Conservation (phyloP, 2,888 invertebrate genomes). For the Platerodrilus igneus region DNA sequence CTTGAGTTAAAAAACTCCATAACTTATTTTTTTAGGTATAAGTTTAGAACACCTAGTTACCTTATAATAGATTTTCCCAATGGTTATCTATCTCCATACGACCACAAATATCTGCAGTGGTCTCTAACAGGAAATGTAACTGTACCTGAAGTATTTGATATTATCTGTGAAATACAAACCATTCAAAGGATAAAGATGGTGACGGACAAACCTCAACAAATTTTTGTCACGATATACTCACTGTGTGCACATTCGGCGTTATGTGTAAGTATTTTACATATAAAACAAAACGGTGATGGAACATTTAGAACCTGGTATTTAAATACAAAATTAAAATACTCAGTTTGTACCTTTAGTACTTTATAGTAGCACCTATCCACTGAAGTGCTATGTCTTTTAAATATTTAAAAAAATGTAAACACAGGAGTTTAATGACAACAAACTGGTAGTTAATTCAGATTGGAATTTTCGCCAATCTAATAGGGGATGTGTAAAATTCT, state of each 20-base stretch:
- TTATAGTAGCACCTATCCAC: no score
- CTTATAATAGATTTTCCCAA: conserved; percentile 23
- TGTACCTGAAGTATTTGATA: conserved; percentile 4
- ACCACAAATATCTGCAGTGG: conserved; percentile 24
- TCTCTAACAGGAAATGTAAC: conserved; percentile 15
- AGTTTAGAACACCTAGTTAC: conserved; percentile 20
- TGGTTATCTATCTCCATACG: conserved; percentile 31
- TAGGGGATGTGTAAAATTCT: no score
- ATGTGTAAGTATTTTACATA: no score
- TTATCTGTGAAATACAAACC: conserved; percentile 18
- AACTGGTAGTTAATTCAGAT: no score
- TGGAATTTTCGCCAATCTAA: no score
- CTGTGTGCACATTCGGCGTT: conserved; percentile 25
- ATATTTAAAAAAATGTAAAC: no score
- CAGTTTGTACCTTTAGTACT: no score
- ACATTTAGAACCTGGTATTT: no score
- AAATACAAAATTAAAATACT: no score
- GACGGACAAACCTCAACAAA: conserved; percentile 14
- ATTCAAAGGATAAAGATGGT: conserved; percentile 10
- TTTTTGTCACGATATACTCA: conserved; percentile 16
- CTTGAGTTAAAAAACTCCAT: conserved; percentile 8
- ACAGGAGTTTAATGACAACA: no score
- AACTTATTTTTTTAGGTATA: conserved; percentile 15
- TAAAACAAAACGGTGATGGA: no score
- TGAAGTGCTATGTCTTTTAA: no score